Percentiles rank a stretch among this genome's conserved stretches.
Evolutionary conservation across 2,797 vertebrate species (phyloP).

Genomic region (Cichlasoma orientale): DNA sequence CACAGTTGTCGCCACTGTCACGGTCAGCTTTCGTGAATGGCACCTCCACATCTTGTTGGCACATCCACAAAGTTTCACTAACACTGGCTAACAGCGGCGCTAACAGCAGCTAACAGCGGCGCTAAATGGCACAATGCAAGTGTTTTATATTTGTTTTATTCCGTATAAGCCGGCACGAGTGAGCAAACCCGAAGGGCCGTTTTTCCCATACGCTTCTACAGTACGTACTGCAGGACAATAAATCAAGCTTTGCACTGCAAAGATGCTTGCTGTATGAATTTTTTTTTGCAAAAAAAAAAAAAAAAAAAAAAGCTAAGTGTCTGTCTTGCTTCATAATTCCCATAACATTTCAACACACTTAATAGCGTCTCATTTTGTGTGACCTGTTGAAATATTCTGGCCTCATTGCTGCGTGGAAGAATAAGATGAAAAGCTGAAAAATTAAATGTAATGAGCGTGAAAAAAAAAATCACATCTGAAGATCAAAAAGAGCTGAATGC

Average conservation of each 20-base stretch:
- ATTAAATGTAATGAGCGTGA: not conserved
- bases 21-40: no score
- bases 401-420: not conserved
- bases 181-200: not conserved
- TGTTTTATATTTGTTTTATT: no score
- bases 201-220: not conserved
- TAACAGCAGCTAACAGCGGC: no score
- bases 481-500: not conserved
- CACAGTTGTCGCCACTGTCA: no score
- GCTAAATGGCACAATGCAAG: not conserved
- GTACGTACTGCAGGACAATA: fast-evolving
- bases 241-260: not conserved
- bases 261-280: not conserved
- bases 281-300: not conserved
- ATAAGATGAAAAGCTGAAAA: not conserved
- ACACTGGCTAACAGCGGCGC: no score
- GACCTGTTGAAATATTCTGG: not conserved
- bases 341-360: not conserved
- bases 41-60: no score
- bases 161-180: no score
- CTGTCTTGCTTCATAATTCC: fast-evolving
- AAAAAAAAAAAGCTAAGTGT: no score
- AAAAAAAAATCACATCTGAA: not conserved
- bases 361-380: not conserved
- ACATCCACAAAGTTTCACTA: no score